Evolutionary conservation across 2,888 invertebrate genomes (phyloP), one percentile per base, ranked within the genome.

Genomic region (Dryadula phaetusa): DNA sequence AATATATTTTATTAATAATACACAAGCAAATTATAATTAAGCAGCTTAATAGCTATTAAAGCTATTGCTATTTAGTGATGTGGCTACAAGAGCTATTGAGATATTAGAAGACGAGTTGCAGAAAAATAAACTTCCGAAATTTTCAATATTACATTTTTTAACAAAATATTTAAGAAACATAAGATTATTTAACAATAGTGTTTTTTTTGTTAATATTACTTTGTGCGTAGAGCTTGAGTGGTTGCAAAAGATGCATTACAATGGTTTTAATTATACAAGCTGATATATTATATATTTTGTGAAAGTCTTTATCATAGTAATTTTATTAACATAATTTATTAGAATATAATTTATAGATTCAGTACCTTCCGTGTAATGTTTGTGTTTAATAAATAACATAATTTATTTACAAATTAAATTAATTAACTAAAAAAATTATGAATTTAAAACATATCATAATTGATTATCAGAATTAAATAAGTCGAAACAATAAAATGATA

Each of bases 291-390:
- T 49, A 56, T 37, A 18, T 37, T 58, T 58, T 65, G 42, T 56
- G n/a, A 46, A 62, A 47, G 12, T 54, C 16, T 49, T 56, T 42
- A 64, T 20, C 49, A 63, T 32, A 52, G 16, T 52, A 62, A 61
- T 56, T 53, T 44, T 49, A 74, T 64, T 74, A 71, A 10, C 81
- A 77, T 74, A 80, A 79, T 71, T 80, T 79, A 82, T 74, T n/a
- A n/a, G n/a, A n/a, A 77, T 75, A 77, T 77, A 79, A 81, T 81
- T 77, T 75, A 82, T 74, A 75, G 77, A 82, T 83, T 85, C 83
- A 86, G 82, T 85, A 81, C 81, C 79, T 77, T 82, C 77, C 77
- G 76, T 80, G 75, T 78, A 76, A 79, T 28, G 28, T 32, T 10
- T 47, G 7, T 25, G 79, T 77, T 78, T 77, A 77, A 79, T 78